Evolutionary conservation across 2,797 vertebrate genomes (phyloP).

Genomic region (Muraenolepis orangiensis): DNA sequence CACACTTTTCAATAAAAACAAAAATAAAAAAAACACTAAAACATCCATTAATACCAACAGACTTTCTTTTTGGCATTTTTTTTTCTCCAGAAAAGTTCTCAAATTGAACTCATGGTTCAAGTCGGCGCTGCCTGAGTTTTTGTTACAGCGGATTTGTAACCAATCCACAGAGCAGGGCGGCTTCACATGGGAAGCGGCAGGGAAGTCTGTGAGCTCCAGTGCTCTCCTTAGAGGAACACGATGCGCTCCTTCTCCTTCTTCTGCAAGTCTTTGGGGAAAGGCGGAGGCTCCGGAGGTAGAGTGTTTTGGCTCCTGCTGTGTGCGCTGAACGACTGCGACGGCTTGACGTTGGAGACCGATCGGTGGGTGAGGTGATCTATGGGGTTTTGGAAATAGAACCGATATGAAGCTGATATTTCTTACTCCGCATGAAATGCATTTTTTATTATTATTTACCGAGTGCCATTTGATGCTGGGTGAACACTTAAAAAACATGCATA

Average conservation of each 20-base stretch:
- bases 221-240: constrained; percentile 74
- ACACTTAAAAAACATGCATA: background rate
- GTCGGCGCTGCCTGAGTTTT: background rate
- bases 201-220: background rate
- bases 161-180: background rate
- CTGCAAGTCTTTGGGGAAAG: constrained; percentile 57
- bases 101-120: background rate
- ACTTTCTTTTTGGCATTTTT: no score
- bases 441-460: no score
- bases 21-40: background rate
- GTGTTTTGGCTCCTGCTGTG: constrained; percentile 32
- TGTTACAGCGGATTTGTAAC: background rate
- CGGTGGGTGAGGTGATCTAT: constrained; percentile 67
- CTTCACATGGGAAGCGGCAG: background rate
- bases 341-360: constrained; percentile 37
- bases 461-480: background rate
- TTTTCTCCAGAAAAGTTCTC: background rate
- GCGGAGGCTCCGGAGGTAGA: constrained; percentile 51
- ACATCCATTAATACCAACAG: background rate
- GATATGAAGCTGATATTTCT: background rate
- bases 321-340: constrained; percentile 49
- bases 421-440: no score
- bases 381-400: background rate
- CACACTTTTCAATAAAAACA: background rate
- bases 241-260: constrained; percentile 74